Base-by-base conservation (phyloP, 2,797 vertebrate genomes). In the Zalophus californianus region DNA sequence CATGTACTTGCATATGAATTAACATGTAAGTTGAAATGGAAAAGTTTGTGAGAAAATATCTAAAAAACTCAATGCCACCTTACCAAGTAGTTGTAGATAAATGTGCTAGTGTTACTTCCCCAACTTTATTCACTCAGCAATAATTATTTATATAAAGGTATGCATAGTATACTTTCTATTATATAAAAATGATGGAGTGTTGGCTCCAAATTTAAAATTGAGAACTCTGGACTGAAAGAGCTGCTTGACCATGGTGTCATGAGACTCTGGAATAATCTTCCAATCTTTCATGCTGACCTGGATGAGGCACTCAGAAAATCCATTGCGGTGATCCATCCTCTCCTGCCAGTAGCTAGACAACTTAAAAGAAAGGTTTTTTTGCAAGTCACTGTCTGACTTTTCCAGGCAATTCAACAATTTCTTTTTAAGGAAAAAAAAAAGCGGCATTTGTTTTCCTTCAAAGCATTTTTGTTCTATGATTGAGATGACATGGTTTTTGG, bases 351-450 rank as follows among this genome's bases (percentile, higher is more conserved):
- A 93, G 86, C 77, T 73, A 85, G 90, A 97, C 84, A 97, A 94
- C 70, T 73, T 90, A 79, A 96, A 98, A 96, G 84, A 90, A 92
- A 85, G 79, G 32, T 56, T 83, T 97, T 96, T 95, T 92, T 97
- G 97, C 97, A 97, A 98, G 97, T 98, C 97, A 97, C 96, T 91
- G 90, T 96, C 96, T 97, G 95, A 96, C 77, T 98, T 98, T 97
- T 97, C 64, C 72, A 97, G 95, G 92, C 97, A 98, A 96, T 97
- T 95, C 98, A 96, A 98, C 85, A 92, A 80, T 93, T 97, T 94
- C 84, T 97, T 97, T 98, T 88, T 96, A 94, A 97, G 94, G 87
- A 93, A 97, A 44, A 92, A 97, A 96, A 96, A 64, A 82, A 73
- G 73, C 85, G 41, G 83, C 83, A 91, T 97, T 92, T 56, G 95